Conservation (phyloP, 1,140 invertebrate genomes). For the Diprion similis region DNA sequence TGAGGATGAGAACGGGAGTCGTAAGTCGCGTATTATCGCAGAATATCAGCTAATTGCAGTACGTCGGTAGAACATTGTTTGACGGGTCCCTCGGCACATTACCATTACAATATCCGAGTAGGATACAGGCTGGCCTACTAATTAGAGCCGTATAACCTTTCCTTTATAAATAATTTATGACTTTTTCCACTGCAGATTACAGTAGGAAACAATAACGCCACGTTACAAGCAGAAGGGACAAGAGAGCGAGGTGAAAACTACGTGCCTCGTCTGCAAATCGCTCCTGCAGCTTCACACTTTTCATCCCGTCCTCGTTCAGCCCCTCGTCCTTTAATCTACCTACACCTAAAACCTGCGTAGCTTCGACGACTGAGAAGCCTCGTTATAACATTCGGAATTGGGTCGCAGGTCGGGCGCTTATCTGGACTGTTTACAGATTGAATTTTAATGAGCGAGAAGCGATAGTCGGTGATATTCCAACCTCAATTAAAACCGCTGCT, state of each 20-base stretch:
- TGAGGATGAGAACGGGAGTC: constrained; percentile 21
- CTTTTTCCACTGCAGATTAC: background rate
- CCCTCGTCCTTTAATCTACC: background rate
- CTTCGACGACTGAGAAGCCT: background rate
- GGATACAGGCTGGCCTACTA: constrained; percentile 30
- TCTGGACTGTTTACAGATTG: constrained; percentile 3
- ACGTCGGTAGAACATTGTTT: constrained; percentile 28
- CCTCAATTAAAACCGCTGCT: background rate
- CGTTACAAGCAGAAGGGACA: background rate
- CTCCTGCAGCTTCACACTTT: too few species aligned
- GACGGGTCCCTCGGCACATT: constrained; percentile 30
- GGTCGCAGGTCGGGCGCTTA: background rate
- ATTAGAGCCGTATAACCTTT: constrained; percentile 42
- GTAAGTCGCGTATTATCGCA: constrained; percentile 35
- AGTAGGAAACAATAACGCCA: background rate
- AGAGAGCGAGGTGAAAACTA: too few species aligned
- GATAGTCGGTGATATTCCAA: background rate
- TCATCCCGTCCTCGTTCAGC: background rate
- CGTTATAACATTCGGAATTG: background rate
- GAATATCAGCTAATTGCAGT: constrained; percentile 43
- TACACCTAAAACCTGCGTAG: background rate
- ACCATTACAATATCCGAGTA: constrained; percentile 35
- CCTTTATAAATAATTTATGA: constrained; percentile 45
- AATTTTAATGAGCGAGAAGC: background rate
- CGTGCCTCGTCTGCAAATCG: too few species aligned